A percentile compares a stretch with the other conserved stretches of the same genome.
Conservation (phyloP, 2,888 invertebrate species). For the Clanis bilineata region DNA sequence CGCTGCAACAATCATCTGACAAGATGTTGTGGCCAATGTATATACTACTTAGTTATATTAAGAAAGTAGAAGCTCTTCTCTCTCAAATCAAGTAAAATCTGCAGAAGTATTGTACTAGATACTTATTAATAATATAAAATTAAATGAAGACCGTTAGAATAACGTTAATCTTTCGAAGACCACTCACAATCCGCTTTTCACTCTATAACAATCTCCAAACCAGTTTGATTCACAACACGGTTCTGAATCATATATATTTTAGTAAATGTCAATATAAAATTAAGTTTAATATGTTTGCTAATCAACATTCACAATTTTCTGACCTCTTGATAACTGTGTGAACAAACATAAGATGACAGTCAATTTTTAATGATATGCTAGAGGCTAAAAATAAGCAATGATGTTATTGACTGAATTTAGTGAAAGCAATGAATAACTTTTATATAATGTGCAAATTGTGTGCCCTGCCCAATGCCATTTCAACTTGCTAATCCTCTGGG, state of each 20-base stretch:
- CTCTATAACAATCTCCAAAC: neutral
- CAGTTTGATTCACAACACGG: neutral
- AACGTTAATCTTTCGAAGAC: neutral
- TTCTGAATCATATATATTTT: constrained; percentile 6
- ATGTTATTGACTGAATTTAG: too few species aligned
- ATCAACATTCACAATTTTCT: neutral
- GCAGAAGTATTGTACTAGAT: too few species aligned
- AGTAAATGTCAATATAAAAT: neutral
- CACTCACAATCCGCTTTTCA: neutral
- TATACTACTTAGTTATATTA: too few species aligned
- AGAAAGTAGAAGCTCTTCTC: neutral
- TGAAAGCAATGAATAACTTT: too few species aligned
- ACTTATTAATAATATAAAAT: neutral
- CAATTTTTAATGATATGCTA: too few species aligned
- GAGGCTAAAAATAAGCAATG: too few species aligned
- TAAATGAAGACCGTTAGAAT: neutral
- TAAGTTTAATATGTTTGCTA: neutral
- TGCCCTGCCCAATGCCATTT: too few species aligned
- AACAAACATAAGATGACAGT: neutral
- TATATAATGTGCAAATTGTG: too few species aligned
- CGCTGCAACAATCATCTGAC: too few species aligned
- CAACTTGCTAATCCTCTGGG: too few species aligned
- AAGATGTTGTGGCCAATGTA: too few species aligned
- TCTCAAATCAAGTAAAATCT: neutral
- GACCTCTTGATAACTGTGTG: neutral